Evolutionary conservation across 2,797 vertebrate species (phyloP), one percentile per base, ranked within the genome.

Genomic region (Lepilemur ruficaudatus): DNA sequence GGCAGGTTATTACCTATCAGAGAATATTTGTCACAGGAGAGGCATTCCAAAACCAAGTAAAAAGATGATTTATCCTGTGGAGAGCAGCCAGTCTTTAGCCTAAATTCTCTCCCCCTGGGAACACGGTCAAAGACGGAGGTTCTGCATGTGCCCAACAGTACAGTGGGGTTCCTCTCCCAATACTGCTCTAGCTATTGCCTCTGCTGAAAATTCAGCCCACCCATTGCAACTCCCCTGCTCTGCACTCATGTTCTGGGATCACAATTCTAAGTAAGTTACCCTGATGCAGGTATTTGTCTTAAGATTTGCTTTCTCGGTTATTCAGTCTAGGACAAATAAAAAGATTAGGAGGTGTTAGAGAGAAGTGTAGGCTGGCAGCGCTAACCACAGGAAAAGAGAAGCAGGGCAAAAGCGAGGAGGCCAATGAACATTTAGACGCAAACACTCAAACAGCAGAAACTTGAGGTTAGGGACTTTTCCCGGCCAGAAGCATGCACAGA

Each of bases 91-190:
- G 17, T 14, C 8, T 28, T 20, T n/a, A 61, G 4, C 15, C 6
- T 38, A 48, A 20, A 52, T 15, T 10, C 6, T 57, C 32, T 5
- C 41, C 12, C 20, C 22, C 41, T 7, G 28, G 67, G 73, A 57
- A 59, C 28, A 2, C 22, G 50, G 15, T 32, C 4, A 1, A 22
- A 28, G 14, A 48, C n/a, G 25, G 30, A 57, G 23, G 18, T 0
- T 65, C 6, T 73, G 5, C 2, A 0, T 25, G 55, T 5, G 5
- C 63, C 32, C n/a, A 52, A 5, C 6, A 43, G 2, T 15, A 65
- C 0, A 5, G 4, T 9, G 8, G 1, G 0, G 3, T 52, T 2
- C 4, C 1, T 41, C 18, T n/a, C 67, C 35, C 32, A 25, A 5
- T 2, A 23, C 3, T 20, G 4, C 20, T 48, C 4, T 23, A 63